Evolutionary conservation across 2,888 invertebrate species (phyloP), one percentile per base, ranked within the genome.

Genomic region (Acleris cristana): DNA sequence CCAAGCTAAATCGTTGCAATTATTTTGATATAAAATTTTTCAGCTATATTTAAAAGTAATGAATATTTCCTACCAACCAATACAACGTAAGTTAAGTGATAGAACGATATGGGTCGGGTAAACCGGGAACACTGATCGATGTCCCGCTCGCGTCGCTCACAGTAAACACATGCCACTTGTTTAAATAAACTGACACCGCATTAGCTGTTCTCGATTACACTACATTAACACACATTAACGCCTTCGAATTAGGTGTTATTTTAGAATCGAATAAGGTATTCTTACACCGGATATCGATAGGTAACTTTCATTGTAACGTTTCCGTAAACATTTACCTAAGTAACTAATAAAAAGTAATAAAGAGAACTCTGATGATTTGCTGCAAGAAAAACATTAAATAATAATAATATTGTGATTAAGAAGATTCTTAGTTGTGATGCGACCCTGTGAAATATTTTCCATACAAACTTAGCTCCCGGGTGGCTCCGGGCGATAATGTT

Each of bases 161-260:
- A 71, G 88, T 91, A 92, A 92, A 92, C 92, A 92, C 84, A 83
- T 84, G 89, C 89, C 92, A 90, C 92, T 92, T 92, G 92, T 92
- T 87, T 86, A 91, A 91, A 91, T 90, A 91, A 91, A 91, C 92
- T 81, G 84, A 78, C 84, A 78, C 81, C 85, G 90, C 92, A 92
- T 92, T 91, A 92, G 90, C 88, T 82, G 86, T 81, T 89, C 90
- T 90, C 91, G 89, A 89, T 91, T 90, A 85, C 90, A 91, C 87
- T 87, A 88, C 90, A 90, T 91, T 90, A 90, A 88, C 90, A 90
- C 90, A 87, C 92, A 90, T 90, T 91, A 92, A 90, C 90, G 89
- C 89, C 85, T 87, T 83, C 79, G 80, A 85, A 85, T 85, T 85
- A 79, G 80, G 76, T 84, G 87, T 87, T 89, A 89, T 89, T 89